phyloP scores from a whole-genome alignment of 2,888 invertebrate species.

The Teleogryllus oceanicus region DNA sequence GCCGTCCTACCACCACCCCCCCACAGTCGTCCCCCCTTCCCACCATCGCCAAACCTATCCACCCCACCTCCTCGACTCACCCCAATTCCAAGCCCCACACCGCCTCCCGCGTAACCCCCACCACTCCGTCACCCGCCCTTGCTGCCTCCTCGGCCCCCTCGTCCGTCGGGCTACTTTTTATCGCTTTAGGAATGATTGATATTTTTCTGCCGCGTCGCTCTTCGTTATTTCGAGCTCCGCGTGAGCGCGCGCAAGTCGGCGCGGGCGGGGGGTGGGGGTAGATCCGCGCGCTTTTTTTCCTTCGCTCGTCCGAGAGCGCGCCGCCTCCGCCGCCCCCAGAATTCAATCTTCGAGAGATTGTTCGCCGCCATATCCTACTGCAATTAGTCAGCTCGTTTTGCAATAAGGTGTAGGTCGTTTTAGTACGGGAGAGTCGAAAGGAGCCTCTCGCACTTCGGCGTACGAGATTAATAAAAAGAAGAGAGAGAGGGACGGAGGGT shows the following conservation, averaged over 20 bases:
- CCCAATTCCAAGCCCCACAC: too few species aligned
- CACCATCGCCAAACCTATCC: too few species aligned
- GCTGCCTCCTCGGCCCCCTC: not conserved
- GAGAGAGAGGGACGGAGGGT: too few species aligned
- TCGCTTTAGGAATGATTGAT: conserved; percentile 18
- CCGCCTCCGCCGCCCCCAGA: not conserved
- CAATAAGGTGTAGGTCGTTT: not conserved
- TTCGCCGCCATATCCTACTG: not conserved
- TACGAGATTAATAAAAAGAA: too few species aligned
- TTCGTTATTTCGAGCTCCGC: not conserved
- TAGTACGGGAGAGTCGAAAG: too few species aligned
- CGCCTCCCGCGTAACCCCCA: too few species aligned
- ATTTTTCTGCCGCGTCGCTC: conserved; percentile 8
- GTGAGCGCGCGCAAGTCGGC: not conserved
- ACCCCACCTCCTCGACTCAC: too few species aligned
- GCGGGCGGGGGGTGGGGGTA: not conserved
- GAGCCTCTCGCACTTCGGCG: too few species aligned
- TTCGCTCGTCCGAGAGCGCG: not conserved
- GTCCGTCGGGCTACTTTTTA: not conserved
- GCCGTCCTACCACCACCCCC: too few species aligned
- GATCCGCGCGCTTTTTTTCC: not conserved
- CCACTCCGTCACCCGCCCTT: not conserved
- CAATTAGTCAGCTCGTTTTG: conserved; percentile 2
- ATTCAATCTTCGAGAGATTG: conserved; percentile 2
- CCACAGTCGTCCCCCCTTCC: too few species aligned